Conservation (phyloP, 2,113 vertebrate species). For the Barbus barbus region DNA sequence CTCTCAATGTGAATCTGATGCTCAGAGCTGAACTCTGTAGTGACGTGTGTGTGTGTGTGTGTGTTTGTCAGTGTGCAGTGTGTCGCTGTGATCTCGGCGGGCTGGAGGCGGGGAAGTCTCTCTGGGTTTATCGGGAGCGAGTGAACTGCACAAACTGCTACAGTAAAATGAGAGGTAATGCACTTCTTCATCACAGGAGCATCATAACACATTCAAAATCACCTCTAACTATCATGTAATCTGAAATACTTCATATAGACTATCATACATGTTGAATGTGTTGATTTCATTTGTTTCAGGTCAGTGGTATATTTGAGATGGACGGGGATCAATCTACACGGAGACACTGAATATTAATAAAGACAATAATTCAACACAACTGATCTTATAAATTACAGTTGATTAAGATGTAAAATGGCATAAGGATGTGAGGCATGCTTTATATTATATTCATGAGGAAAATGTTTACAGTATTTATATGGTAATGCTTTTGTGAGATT, state of each 20-base stretch:
- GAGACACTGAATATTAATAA: not conserved
- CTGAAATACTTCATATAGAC: not conserved
- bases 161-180: conserved; percentile 76
- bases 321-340: not conserved
- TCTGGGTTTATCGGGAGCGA: conserved; percentile 81
- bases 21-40: not conserved
- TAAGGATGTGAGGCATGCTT: not conserved
- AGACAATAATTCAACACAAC: not conserved
- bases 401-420: not conserved
- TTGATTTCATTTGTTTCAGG: not conserved
- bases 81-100: conserved; percentile 78
- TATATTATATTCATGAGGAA: not conserved
- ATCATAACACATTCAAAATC: not conserved
- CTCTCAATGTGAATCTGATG: not conserved
- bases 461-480: not conserved
- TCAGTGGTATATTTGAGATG: conserved; percentile 6
- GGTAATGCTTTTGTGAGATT: not conserved
- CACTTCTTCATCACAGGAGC: not conserved
- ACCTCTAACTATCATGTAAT: not conserved
- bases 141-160: conserved; percentile 83
- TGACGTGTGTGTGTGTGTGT: not conserved
- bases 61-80: conserved; percentile 78
- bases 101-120: conserved; percentile 81
- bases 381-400: not conserved
- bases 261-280: too few relatives aligned